These are phyloP conservation scores for Fragum fragum DNA, from an alignment of 2,888 invertebrate species.

Conservation along the genomic window DNA sequence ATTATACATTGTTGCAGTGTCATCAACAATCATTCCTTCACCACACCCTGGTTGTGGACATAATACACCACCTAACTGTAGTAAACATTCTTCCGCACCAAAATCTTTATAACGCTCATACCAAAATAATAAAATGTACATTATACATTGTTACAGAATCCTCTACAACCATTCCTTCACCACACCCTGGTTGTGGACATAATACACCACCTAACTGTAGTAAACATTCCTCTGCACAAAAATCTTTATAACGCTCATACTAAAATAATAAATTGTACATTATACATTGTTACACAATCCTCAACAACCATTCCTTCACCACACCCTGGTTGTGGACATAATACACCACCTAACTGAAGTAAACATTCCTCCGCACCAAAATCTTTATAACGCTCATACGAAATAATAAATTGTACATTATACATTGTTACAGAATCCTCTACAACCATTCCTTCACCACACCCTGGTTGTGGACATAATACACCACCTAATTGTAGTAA, in stretches of 20 bases:
- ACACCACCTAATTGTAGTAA: constrained; percentile 93
- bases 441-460: constrained; percentile 93
- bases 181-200: constrained; percentile 94
- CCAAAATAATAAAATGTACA: too few species aligned
- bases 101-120: too few species aligned
- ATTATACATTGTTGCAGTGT: too few species aligned
- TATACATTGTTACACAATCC: too few species aligned
- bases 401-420: too few species aligned
- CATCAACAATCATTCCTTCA: too few species aligned
- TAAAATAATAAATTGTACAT: too few species aligned
- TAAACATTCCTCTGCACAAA: constrained; percentile 94
- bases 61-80: too few species aligned
- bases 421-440: constrained; percentile 83
- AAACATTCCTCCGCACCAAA: constrained; percentile 87
- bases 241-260: constrained; percentile 93
- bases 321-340: constrained; percentile 94
- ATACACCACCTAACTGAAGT: constrained; percentile 92
- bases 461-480: constrained; percentile 94
- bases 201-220: constrained; percentile 92
- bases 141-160: constrained; percentile 3
- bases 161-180: constrained; percentile 92
- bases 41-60: too few species aligned
- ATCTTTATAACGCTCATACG: not conserved
- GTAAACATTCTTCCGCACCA: too few species aligned
- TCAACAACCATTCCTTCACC: constrained; percentile 93